phyloP scores from a whole-genome alignment of 2,113 vertebrate genomes.

The Malurus cyaneus region DNA sequence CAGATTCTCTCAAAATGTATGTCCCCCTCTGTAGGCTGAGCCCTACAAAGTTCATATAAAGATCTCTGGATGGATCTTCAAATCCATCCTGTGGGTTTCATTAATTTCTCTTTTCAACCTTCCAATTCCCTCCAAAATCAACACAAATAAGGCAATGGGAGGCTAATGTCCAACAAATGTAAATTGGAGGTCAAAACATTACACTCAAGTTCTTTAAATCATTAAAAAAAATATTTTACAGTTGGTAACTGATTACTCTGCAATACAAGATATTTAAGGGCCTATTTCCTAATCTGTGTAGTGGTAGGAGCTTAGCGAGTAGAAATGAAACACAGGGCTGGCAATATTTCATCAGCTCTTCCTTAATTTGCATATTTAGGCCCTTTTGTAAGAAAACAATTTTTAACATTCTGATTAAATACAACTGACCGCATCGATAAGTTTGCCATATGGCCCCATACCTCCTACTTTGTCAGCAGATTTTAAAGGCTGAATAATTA shows the following conservation, averaged over 20 bases:
- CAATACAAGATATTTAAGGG: background rate
- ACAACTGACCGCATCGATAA: background rate
- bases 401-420: background rate
- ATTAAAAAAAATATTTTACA: background rate
- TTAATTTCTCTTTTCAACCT: background rate
- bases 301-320: background rate
- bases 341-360: background rate
- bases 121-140: background rate
- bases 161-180: background rate
- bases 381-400: background rate
- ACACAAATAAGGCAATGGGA: background rate
- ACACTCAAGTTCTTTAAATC: background rate
- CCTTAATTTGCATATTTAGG: background rate
- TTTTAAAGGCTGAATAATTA: background rate
- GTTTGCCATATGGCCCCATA: background rate
- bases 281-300: background rate
- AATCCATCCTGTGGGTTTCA: background rate
- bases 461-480: background rate
- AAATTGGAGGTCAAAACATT: background rate
- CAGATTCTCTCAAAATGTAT: background rate
- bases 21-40: background rate
- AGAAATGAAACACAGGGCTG: background rate
- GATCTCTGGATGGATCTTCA: background rate
- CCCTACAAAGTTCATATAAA: background rate
- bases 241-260: background rate